Evolutionary conservation across 2,888 invertebrate genomes (phyloP).

Genomic region (Biston betularia): DNA sequence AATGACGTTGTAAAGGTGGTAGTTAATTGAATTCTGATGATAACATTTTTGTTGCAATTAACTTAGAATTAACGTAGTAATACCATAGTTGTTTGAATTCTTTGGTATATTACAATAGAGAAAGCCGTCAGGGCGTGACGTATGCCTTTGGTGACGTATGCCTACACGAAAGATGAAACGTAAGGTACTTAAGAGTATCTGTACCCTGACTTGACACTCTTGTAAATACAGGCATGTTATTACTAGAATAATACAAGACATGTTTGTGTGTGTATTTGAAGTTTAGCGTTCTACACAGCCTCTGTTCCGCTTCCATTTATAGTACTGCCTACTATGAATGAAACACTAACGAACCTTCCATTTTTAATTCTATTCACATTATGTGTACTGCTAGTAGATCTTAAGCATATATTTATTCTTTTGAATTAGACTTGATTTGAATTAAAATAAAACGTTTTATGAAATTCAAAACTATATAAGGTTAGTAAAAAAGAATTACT

Average conservation of each 20-base stretch:
- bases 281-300: conserved; percentile 6
- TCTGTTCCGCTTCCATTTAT: conserved; percentile 49
- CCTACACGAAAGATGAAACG: conserved; percentile 12
- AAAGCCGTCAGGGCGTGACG: background rate
- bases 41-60: conserved; percentile 4
- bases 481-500: no score
- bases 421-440: background rate
- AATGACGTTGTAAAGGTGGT: background rate
- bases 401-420: background rate
- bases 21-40: conserved; percentile 6
- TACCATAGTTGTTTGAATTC: background rate
- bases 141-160: background rate
- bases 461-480: no score
- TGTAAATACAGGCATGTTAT: conserved; percentile 36
- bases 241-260: conserved; percentile 36
- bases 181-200: conserved; percentile 3
- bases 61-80: conserved; percentile 2
- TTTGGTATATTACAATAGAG: conserved; percentile 3
- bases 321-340: conserved; percentile 57
- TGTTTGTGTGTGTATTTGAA: conserved; percentile 39
- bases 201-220: conserved; percentile 18
- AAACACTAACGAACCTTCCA: conserved; percentile 61
- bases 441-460: no score
- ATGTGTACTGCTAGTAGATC: conserved; percentile 6
- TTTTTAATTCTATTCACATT: conserved; percentile 38